A percentile compares a stretch with the other conserved stretches of the same genome.
phyloP scores from a whole-genome alignment of 2,888 invertebrate species.

The Hirtodrosophila cameraria region DNA sequence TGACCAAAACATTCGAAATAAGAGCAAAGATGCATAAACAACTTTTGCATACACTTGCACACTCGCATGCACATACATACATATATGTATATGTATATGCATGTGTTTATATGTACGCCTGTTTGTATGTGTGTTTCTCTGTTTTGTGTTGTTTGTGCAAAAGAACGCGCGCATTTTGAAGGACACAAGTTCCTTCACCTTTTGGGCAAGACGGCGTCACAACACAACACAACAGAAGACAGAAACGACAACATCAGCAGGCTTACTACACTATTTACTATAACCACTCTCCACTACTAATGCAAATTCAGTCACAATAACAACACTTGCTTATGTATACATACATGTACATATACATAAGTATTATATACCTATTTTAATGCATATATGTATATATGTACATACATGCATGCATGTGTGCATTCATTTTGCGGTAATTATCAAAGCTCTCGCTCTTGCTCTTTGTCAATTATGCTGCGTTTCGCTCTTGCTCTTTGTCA shows the following conservation, averaged over 20 bases:
- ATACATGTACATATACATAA: background rate
- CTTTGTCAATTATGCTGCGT: slow-evolving; percentile 49
- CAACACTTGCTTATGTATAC: slow-evolving; percentile 14
- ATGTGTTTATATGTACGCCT: slow-evolving; percentile 1
- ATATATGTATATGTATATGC: background rate
- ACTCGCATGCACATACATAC: slow-evolving; percentile 1
- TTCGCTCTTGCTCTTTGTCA: slow-evolving; percentile 17
- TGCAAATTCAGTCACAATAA: slow-evolving; percentile 33
- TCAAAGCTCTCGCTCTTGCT: slow-evolving; percentile 30
- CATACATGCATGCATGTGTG: slow-evolving; percentile 25
- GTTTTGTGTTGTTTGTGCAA: slow-evolving; percentile 21
- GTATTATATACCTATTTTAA: too few relatives aligned
- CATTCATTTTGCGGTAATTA: slow-evolving; percentile 61
- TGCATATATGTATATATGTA: background rate
- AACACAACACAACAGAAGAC: slow-evolving; percentile 36
- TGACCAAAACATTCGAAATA: slow-evolving; percentile 8
- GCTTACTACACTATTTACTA: slow-evolving; percentile 74
- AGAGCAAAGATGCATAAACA: slow-evolving; percentile 34
- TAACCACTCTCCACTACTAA: slow-evolving; percentile 43
- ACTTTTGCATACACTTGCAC: slow-evolving; percentile 10
- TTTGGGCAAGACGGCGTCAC: slow-evolving; percentile 48
- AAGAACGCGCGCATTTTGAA: slow-evolving; percentile 73
- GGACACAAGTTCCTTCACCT: slow-evolving; percentile 77
- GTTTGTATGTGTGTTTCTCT: slow-evolving; percentile 5
- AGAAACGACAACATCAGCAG: slow-evolving; percentile 24